Evolutionary conservation across 2,113 vertebrate species (phyloP).

Genomic region (Solea solea): DNA sequence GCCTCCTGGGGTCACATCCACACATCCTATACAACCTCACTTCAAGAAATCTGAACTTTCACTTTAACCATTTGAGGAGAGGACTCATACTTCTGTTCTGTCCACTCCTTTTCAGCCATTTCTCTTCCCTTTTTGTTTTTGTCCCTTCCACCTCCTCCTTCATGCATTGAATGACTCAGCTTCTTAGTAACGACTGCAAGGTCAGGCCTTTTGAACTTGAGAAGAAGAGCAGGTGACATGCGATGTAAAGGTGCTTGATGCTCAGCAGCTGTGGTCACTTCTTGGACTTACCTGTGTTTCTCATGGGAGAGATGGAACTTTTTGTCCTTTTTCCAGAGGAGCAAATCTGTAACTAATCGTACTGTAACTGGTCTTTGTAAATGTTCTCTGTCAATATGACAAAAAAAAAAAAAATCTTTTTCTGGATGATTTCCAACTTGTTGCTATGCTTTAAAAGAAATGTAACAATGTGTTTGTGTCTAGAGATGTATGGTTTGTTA

Average conservation of each 20-base stretch:
- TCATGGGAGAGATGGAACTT: constrained; percentile 6
- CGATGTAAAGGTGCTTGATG: constrained; percentile 23
- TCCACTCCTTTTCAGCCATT: too few species aligned
- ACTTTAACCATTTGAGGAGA: constrained; percentile 18
- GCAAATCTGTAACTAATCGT: constrained; percentile 48
- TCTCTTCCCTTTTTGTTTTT: not conserved
- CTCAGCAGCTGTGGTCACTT: not conserved
- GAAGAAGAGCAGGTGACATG: not conserved
- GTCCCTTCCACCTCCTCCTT: not conserved
- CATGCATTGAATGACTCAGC: constrained; percentile 15
- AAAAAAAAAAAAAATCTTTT: constrained; percentile 47
- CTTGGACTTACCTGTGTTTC: not conserved
- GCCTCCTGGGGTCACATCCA: too few species aligned
- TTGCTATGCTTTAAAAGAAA: constrained; percentile 47
- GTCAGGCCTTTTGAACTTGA: not conserved
- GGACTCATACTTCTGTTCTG: not conserved
- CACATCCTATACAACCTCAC: too few species aligned
- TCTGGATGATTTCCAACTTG: constrained; percentile 44
- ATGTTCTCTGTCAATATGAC: constrained; percentile 52
- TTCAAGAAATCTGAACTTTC: too few species aligned
- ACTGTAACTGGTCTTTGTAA: constrained; percentile 57
- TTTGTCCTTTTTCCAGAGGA: constrained; percentile 16
- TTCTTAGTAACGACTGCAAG: not conserved
- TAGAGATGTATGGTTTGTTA: constrained; percentile 47
- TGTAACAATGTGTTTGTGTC: constrained; percentile 40